phyloP scores from a whole-genome alignment of 2,888 invertebrate genomes.

The Mythimna ferrago region DNA sequence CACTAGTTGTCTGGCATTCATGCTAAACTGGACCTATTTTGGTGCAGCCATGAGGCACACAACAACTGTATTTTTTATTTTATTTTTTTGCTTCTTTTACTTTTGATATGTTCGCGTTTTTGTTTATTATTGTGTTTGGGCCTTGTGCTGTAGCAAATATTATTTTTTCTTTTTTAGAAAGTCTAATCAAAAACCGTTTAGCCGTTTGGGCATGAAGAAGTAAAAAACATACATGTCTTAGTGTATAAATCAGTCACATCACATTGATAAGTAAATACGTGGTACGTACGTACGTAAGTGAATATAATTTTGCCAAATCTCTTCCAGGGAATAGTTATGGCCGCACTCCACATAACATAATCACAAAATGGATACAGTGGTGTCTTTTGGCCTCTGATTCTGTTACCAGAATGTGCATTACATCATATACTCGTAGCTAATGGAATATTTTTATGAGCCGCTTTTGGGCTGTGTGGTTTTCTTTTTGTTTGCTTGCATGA shows the following conservation, averaged over 20 bases:
- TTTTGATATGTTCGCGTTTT: too few species aligned
- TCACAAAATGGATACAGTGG: constrained; percentile 74
- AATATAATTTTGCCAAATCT: constrained; percentile 21
- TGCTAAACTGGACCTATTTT: too few species aligned
- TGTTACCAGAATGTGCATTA: constrained; percentile 75
- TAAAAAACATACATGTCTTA: too few species aligned
- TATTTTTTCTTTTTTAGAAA: too few species aligned
- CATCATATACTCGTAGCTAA: constrained; percentile 71
- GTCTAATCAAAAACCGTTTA: too few species aligned
- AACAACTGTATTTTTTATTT: too few species aligned
- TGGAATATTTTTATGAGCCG: constrained; percentile 70
- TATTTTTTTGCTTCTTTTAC: too few species aligned
- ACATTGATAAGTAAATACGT: background rate
- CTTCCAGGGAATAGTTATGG: constrained; percentile 58
- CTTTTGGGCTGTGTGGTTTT: constrained; percentile 55
- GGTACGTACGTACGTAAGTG: background rate
- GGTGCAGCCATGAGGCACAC: too few species aligned
- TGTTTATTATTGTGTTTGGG: too few species aligned
- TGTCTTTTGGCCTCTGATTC: constrained; percentile 76
- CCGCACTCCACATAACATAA: constrained; percentile 67
- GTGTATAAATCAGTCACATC: background rate
- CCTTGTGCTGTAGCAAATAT: too few species aligned
- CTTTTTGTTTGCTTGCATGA: constrained; percentile 49
- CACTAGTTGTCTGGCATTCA: too few species aligned
- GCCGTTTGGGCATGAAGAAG: too few species aligned